A percentile compares a stretch with the other conserved stretches of the same genome.
Conservation (phyloP, 2,797 vertebrate species). For the Trematocara caparti region DNA sequence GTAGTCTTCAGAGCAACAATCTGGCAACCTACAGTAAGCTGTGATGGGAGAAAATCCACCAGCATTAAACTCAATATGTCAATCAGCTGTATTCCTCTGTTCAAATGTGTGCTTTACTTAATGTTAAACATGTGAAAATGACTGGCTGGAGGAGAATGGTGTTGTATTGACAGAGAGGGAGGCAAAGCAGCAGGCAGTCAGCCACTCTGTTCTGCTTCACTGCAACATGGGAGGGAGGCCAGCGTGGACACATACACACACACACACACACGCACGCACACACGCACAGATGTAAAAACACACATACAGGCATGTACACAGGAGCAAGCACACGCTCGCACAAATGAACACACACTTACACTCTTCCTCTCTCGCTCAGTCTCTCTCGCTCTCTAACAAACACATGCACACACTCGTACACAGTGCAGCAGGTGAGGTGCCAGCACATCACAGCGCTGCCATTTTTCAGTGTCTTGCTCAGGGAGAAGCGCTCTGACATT, state of each 20-base stretch:
- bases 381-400: background rate
- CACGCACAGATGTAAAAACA: slow-evolving; percentile 37
- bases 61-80: slow-evolving; percentile 57
- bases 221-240: slow-evolving; percentile 75
- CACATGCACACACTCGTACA: slow-evolving; percentile 28
- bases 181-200: slow-evolving; percentile 75
- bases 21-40: slow-evolving; percentile 29
- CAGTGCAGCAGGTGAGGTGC: slow-evolving; percentile 82
- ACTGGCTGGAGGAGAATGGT: slow-evolving; percentile 67
- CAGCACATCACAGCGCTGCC: slow-evolving; percentile 79
- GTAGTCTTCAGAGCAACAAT: slow-evolving; percentile 32
- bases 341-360: slow-evolving; percentile 33
- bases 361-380: background rate
- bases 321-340: slow-evolving; percentile 28
- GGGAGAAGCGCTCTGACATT: slow-evolving; percentile 85
- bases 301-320: slow-evolving; percentile 26
- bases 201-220: slow-evolving; percentile 77
- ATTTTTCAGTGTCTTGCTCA: slow-evolving; percentile 81
- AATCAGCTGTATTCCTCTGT: slow-evolving; percentile 47
- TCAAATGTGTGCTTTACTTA: slow-evolving; percentile 61
- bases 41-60: slow-evolving; percentile 34
- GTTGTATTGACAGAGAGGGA: slow-evolving; percentile 75
- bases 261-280: slow-evolving; percentile 3
- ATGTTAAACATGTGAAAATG: slow-evolving; percentile 72
- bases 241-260: slow-evolving; percentile 43